phyloP scores from a whole-genome alignment of 1,140 invertebrate genomes.

The Cherax quadricarinatus region DNA sequence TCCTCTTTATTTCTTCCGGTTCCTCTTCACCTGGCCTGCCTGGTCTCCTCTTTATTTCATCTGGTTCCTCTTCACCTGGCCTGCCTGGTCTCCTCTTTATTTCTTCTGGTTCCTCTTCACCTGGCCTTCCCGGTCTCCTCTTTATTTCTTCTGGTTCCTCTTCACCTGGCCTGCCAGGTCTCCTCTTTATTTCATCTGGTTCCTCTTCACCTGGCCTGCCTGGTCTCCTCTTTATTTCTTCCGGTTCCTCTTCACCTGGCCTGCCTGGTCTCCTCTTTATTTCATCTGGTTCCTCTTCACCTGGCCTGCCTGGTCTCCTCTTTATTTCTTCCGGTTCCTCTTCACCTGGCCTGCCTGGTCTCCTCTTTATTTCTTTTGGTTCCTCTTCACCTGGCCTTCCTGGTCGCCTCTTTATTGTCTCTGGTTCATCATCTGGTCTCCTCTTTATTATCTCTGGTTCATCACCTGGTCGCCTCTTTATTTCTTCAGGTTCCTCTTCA shows the following conservation, averaged over 20 bases:
- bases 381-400: no score
- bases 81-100: background rate
- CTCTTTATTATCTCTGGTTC: no score
- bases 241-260: background rate
- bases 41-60: background rate
- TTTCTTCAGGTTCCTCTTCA: no score
- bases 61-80: background rate
- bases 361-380: no score
- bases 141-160: background rate
- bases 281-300: background rate
- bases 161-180: constrained; percentile 1
- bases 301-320: no score
- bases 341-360: no score
- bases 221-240: background rate
- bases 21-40: background rate
- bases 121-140: background rate
- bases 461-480: no score
- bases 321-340: no score
- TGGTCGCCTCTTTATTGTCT: no score
- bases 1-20: background rate
- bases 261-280: background rate
- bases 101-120: background rate
- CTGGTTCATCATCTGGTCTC: no score
- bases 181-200: background rate
- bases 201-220: background rate